Percentiles rank a stretch among this genome's conserved stretches.
Conservation (phyloP, 2,888 invertebrate genomes). For the Trissoscelio sp. region DNA sequence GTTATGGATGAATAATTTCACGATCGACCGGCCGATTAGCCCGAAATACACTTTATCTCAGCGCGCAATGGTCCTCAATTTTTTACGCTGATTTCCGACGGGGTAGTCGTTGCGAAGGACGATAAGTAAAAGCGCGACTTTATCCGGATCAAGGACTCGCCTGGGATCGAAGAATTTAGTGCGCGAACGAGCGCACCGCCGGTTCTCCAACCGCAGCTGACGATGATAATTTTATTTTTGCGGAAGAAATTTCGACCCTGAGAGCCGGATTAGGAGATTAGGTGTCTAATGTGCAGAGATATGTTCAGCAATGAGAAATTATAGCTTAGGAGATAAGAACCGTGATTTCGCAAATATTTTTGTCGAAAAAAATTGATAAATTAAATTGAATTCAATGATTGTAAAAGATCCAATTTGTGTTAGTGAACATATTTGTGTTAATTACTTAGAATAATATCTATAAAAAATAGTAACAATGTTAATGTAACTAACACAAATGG, state of each 20-base stretch:
- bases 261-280: constrained; percentile 29
- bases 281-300: constrained; percentile 15
- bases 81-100: constrained; percentile 45
- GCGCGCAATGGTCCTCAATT: constrained; percentile 32
- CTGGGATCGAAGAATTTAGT: constrained; percentile 45
- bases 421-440: no score
- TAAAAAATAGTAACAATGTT: no score
- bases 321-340: constrained; percentile 13
- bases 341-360: no score
- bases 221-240: constrained; percentile 42
- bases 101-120: constrained; percentile 57
- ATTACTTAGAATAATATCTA: no score
- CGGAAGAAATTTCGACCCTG: constrained; percentile 4
- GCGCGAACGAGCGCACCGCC: constrained; percentile 14
- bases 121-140: constrained; percentile 64
- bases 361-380: no score
- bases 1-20: constrained; percentile 45
- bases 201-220: not conserved
- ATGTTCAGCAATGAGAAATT: constrained; percentile 14
- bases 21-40: constrained; percentile 48
- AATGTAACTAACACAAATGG: no score
- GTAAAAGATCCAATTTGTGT: no score
- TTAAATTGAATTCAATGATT: no score
- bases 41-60: constrained; percentile 41
- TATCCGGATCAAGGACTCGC: constrained; percentile 64